A percentile compares a stretch with the other conserved stretches of the same genome.
These are phyloP conservation scores for Chironomus tepperi DNA, from an alignment of 1,140 invertebrate genomes.

Conservation along the genomic window DNA sequence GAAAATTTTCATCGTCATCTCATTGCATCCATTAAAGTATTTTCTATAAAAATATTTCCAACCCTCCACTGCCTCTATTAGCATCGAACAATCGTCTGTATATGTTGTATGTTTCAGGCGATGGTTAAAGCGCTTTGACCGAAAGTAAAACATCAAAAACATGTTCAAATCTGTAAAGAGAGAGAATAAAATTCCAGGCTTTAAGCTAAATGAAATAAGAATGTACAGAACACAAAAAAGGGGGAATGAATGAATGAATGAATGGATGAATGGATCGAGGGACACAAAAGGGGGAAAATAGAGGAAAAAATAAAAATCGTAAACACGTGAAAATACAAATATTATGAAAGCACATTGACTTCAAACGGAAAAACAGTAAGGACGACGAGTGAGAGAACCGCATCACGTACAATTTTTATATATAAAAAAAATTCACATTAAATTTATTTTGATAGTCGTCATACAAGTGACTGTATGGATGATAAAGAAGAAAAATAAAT, in stretches of 20 bases:
- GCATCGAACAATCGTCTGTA: background rate
- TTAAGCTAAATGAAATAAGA: conserved; percentile 1
- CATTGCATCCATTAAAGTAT: conserved; percentile 1
- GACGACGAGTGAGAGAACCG: too few relatives aligned
- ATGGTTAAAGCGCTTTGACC: conserved; percentile 10
- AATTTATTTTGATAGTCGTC: conserved; percentile 16
- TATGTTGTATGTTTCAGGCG: background rate
- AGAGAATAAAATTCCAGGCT: background rate
- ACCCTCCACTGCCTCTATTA: background rate
- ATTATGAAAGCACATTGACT: conserved; percentile 1
- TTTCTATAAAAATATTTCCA: background rate
- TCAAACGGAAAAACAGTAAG: background rate
- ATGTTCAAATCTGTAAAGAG: background rate
- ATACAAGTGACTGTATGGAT: background rate
- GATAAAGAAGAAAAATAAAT: too few relatives aligned
- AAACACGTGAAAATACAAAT: conserved; percentile 23
- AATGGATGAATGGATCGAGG: background rate
- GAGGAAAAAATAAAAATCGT: conserved; percentile 1
- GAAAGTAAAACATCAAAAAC: conserved; percentile 21
- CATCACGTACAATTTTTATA: background rate
- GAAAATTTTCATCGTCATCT: conserved; percentile 16
- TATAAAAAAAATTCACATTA: too few relatives aligned
- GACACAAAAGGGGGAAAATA: background rate
- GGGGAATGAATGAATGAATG: background rate
- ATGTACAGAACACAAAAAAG: background rate